These are phyloP conservation scores for Macropus fuliginosus DNA, from an alignment of 2,797 vertebrate genomes.

Conservation along the genomic window DNA sequence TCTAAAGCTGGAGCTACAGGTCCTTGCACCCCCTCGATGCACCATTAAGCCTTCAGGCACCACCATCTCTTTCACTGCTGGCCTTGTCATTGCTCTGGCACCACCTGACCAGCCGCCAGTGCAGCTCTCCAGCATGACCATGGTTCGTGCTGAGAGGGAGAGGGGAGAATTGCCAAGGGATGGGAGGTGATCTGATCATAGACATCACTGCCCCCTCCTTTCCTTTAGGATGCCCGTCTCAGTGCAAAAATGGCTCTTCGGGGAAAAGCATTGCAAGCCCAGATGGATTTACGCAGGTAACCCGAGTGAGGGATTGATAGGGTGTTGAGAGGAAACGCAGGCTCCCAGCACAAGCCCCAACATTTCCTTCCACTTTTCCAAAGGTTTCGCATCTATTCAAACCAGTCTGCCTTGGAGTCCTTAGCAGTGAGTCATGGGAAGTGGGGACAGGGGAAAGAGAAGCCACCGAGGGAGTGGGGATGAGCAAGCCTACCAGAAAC, in stretches of 20 bases:
- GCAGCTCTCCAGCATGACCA: slow-evolving; percentile 94
- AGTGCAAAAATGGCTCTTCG: slow-evolving; percentile 91
- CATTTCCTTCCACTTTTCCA: not conserved
- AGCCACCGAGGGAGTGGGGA: not conserved
- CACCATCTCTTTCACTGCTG: slow-evolving; percentile 88
- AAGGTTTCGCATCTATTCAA: slow-evolving; percentile 97
- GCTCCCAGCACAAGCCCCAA: accelerated
- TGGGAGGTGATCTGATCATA: not conserved
- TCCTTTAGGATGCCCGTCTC: slow-evolving; percentile 83
- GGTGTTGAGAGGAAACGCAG: accelerated
- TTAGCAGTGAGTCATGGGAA: slow-evolving; percentile 89
- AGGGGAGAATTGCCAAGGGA: not conserved
- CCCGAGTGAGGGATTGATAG: not conserved
- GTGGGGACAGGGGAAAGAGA: accelerated
- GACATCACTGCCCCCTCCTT: not conserved
- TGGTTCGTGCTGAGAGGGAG: slow-evolving; percentile 85
- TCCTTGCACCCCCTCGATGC: slow-evolving; percentile 88
- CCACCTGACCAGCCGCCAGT: slow-evolving; percentile 84
- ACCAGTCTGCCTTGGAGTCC: slow-evolving; percentile 94
- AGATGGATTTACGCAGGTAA: slow-evolving; percentile 93
- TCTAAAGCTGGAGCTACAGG: slow-evolving; percentile 88
- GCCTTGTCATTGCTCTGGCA: slow-evolving; percentile 89
- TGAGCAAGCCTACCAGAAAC: accelerated
- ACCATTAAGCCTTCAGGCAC: slow-evolving; percentile 92
- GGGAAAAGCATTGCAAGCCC: slow-evolving; percentile 89